A percentile compares a stretch with the other conserved stretches of the same genome.
phyloP scores from a whole-genome alignment of 2,797 vertebrate species.

The Odontamblyopus lacepedii region DNA sequence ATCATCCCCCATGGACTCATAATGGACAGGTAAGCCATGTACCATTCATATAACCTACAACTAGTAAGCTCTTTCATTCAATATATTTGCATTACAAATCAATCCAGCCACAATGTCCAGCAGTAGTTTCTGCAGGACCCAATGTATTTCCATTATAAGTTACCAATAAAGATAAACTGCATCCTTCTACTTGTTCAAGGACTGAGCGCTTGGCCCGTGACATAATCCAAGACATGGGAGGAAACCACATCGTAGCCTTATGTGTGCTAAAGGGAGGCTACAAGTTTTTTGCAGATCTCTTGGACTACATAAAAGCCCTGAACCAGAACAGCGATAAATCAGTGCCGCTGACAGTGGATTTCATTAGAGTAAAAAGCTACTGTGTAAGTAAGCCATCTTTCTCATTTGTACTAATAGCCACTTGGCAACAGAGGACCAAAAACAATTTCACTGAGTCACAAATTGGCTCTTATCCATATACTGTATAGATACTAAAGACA shows the following conservation, averaged over 20 bases:
- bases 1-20: conserved; percentile 87
- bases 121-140: background rate
- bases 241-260: conserved; percentile 84
- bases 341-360: conserved; percentile 86
- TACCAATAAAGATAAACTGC: background rate
- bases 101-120: background rate
- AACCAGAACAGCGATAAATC: conserved; percentile 87
- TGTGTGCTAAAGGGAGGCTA: conserved; percentile 89
- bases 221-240: conserved; percentile 85
- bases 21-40: conserved; percentile 78
- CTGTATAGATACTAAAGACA: background rate
- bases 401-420: conserved; percentile 38
- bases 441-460: conserved; percentile 8
- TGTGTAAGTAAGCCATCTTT: conserved; percentile 80
- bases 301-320: conserved; percentile 86
- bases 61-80: too few relatives aligned
- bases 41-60: background rate
- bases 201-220: conserved; percentile 86
- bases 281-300: conserved; percentile 88
- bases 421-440: conserved; percentile 19
- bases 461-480: background rate
- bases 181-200: conserved; percentile 57
- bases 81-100: conserved; percentile 43
- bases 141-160: background rate
- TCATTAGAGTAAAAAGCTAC: conserved; percentile 87